Base-by-base conservation (phyloP, 1,140 invertebrate species). In the Drosophila auraria region DNA sequence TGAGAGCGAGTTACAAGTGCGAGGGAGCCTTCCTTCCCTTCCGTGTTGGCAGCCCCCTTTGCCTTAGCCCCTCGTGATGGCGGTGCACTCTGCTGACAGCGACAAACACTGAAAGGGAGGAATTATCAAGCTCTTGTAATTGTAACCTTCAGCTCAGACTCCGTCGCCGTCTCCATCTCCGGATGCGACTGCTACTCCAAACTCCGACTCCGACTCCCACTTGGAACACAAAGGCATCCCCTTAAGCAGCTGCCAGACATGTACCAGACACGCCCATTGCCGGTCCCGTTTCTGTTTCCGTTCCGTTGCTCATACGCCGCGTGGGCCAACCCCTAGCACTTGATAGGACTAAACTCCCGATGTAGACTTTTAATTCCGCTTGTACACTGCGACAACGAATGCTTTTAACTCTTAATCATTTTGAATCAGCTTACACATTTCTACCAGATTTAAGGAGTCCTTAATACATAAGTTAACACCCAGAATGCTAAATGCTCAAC, bases 101-200 rank as follows among this genome's bases (percentile, higher is more conserved):
- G 59, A 71, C 73, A 84, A 74, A 66, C 86, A 84, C 66, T 78
- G 69, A 82, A 81, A 72, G 69, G 73, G 73, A 71, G 80, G 51
- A 81, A 89, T 87, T 87, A 81, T 83, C 87, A 81, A 81, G 78
- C 78, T 66, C 81, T 65, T 44, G 65, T 84, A 87, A 87, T 84
- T 89, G 81, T 83, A 81, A 84, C 78, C 84, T 78, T 89, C 68
- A 70, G 54, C 50, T 47, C 30, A 77, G 63, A 64, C 74, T 57
- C 42, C 42, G 11, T 51, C 38, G 5, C 30, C 23, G 17, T 25
- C 33, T 50, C 50, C 38, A 11, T 12, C 20, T 62, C 20, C 42
- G 27, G 38, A n/a, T 68, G 54, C 40, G 36, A 42, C 23, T 47
- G 6, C 27, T 17, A 57, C 50, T 72, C 40, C 74, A 27, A 38